A percentile compares a stretch with the other conserved stretches of the same genome.
phyloP scores from a whole-genome alignment of 2,113 vertebrate genomes.

The Ptilonorhynchus violaceus region DNA sequence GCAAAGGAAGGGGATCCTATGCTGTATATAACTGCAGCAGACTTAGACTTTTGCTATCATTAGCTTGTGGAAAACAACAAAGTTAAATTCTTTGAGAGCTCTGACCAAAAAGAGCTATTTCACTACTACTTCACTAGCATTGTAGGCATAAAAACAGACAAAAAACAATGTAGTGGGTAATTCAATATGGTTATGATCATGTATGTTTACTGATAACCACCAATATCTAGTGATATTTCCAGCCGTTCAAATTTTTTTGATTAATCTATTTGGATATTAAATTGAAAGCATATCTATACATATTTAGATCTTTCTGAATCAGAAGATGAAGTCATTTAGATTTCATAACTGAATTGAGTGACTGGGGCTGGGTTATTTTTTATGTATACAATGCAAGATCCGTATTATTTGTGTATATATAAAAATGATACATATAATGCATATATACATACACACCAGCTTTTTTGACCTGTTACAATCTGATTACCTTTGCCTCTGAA shows the following conservation, averaged over 20 bases:
- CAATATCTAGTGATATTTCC: not conserved
- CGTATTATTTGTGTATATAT: not conserved
- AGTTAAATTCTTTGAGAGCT: not conserved
- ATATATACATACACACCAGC: accelerated
- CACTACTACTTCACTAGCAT: not conserved
- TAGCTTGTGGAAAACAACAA: not conserved
- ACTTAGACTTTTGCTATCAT: not conserved
- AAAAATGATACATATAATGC: not conserved
- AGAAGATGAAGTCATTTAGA: not conserved
- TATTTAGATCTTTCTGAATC: not conserved
- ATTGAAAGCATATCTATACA: not conserved
- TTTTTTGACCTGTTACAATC: not conserved
- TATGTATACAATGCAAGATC: not conserved
- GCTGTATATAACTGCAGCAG: not conserved
- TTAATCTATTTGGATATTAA: not conserved
- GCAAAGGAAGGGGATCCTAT: not conserved
- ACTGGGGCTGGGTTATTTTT: not conserved
- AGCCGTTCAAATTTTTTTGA: not conserved
- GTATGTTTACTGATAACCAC: not conserved
- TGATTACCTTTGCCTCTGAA: not conserved
- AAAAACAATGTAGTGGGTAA: accelerated
- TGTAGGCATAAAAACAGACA: not conserved
- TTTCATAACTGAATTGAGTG: not conserved
- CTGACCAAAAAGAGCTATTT: not conserved
- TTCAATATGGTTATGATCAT: not conserved